Conservation (phyloP, 2,113 vertebrate genomes). For the Erythrocebus patas region DNA sequence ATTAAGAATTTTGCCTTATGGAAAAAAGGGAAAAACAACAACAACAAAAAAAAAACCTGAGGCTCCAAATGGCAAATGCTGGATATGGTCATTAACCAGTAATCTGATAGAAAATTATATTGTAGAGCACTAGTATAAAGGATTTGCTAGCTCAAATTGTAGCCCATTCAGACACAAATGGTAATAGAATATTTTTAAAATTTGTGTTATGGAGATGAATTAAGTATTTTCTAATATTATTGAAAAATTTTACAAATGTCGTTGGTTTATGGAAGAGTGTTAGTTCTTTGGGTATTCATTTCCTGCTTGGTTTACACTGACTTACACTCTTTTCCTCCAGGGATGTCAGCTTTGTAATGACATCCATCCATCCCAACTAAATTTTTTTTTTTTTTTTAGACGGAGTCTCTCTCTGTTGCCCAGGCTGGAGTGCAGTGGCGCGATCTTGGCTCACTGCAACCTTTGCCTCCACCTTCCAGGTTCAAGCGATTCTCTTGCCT, state of each 20-base stretch:
- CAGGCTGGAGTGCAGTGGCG: too few relatives aligned
- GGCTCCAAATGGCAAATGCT: not conserved
- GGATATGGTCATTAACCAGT: not conserved
- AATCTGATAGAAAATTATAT: not conserved
- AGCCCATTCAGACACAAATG: not conserved
- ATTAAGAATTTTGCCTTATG: not conserved
- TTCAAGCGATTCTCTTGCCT: too few relatives aligned
- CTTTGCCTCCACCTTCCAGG: too few relatives aligned
- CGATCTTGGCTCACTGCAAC: too few relatives aligned
- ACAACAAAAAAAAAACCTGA: not conserved
- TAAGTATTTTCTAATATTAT: slow-evolving; percentile 36
- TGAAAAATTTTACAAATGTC: slow-evolving; percentile 4
- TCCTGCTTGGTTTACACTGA: not conserved
- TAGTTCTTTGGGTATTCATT: not conserved
- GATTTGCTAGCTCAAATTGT: not conserved
- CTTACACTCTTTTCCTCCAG: not conserved
- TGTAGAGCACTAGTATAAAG: not conserved
- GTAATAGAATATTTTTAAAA: slow-evolving; percentile 18
- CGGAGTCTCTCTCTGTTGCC: too few relatives aligned
- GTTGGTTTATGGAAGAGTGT: not conserved
- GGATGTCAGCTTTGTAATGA: not conserved
- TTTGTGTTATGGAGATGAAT: not conserved
- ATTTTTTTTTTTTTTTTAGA: not conserved
- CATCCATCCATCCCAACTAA: not conserved
- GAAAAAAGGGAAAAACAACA: not conserved